These are phyloP conservation scores for Mycteria americana DNA, from an alignment of 2,797 vertebrate genomes.

Conservation along the genomic window DNA sequence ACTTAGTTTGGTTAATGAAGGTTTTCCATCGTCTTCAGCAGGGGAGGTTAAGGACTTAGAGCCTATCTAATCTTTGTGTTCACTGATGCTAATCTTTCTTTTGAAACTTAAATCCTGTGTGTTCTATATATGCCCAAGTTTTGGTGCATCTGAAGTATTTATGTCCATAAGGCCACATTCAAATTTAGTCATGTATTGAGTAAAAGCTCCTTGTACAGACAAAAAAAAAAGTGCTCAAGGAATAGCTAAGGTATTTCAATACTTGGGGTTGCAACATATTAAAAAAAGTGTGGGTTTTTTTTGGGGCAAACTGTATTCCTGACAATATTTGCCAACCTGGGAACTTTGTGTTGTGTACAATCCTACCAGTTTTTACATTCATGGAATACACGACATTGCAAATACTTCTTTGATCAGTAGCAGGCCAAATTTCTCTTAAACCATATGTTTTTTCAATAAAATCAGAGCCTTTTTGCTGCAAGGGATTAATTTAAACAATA, in stretches of 20 bases:
- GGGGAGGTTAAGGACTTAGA: background rate
- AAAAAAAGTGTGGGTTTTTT: accelerated
- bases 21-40: background rate
- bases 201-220: background rate
- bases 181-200: background rate
- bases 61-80: background rate
- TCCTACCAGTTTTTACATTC: background rate
- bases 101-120: background rate
- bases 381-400: background rate
- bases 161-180: background rate
- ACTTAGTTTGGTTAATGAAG: background rate
- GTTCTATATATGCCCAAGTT: background rate
- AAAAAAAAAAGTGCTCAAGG: background rate
- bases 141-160: background rate
- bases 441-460: background rate
- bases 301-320: background rate
- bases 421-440: background rate
- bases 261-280: background rate
- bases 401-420: background rate
- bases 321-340: background rate
- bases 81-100: background rate
- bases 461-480: background rate
- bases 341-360: background rate
- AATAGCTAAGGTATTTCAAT: background rate
- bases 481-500: background rate